phyloP scores from a whole-genome alignment of 1,140 invertebrate genomes.

The Scaptomyza hsui region DNA sequence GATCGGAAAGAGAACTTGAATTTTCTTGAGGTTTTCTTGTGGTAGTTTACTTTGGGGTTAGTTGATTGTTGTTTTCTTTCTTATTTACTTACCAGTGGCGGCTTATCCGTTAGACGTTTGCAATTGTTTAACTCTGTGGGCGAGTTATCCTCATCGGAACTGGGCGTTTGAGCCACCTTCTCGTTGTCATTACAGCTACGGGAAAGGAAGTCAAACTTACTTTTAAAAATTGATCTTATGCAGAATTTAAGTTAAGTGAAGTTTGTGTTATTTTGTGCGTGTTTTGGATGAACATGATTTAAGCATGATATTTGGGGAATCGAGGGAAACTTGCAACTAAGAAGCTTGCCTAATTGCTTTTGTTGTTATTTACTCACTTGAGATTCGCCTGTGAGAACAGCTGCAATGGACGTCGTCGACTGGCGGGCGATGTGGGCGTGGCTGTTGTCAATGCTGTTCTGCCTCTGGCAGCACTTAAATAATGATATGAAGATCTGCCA shows the following conservation, averaged over 20 bases:
- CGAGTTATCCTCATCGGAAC: conserved; percentile 93
- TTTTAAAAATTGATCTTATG: not conserved
- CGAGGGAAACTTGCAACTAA: not conserved
- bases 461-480: conserved; percentile 1
- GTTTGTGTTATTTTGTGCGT: conserved; percentile 7
- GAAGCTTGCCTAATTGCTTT: not conserved
- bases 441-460: conserved; percentile 21
- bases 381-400: conserved; percentile 75
- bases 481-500: conserved; percentile 11
- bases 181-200: conserved; percentile 78
- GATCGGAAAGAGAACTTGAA: conserved; percentile 14
- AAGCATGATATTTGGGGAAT: conserved; percentile 33
- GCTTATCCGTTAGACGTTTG: conserved; percentile 90
- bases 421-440: conserved; percentile 60
- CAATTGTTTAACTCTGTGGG: conserved; percentile 94
- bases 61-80: not conserved
- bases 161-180: conserved; percentile 86
- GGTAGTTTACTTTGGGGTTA: not conserved
- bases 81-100: conserved; percentile 88
- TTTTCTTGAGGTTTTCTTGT: conserved; percentile 1
- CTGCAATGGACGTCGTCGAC: conserved; percentile 67
- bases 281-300: conserved; percentile 58
- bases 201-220: not conserved
- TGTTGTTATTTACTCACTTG: conserved; percentile 65
- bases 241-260: conserved; percentile 6